Evolutionary conservation across 2,888 invertebrate genomes (phyloP), one percentile per base, ranked within the genome.

Genomic region (Cheilosia impressa): DNA sequence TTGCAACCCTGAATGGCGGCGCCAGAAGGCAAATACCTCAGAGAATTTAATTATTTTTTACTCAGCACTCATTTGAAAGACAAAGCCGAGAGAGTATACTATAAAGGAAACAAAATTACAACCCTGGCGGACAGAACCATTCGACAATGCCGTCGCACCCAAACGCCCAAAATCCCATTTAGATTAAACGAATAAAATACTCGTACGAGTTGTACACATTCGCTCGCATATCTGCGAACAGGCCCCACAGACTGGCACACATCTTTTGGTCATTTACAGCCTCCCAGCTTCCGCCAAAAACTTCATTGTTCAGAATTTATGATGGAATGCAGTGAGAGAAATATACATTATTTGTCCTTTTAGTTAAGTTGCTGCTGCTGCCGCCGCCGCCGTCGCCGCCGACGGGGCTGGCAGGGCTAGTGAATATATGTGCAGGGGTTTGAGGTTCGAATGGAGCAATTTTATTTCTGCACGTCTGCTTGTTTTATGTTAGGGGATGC

Each of bases 161-260:
- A 4, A 22, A 13, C 22, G 27, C 31, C 57, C 47, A 52, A 62
- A 68, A 62, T 71, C 57, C 68, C 78, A 78, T 83, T 78, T 78
- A 83, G 83, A 78, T 83, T 72, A 62, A 78, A 78, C 82, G 82
- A 78, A 82, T 82, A 66, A 82, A 53, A 24, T 55, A 5, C 65
- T 60, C 47, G 47, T 77, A 47, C 45, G 45, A 58, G 45, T 9
- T 31, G 31, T 5, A n/a, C 52, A 38, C 15, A 62, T n/a, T 24
- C 38, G 38, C 13, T 24, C 38, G 38, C 13, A 38, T 4, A 17
- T 62, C 24, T 62, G 27, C 38, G 62, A n/a, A 47, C 38, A 45
- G 22, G 15, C 17, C 22, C 47, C 55, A n/a, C 6, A 24, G 55
- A 55, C 38, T 75, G 53, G n/a, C 43, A 69, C 22, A 71, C 34